Evolutionary conservation across 2,797 vertebrate genomes (phyloP).

Genomic region (Alauda arvensis): DNA sequence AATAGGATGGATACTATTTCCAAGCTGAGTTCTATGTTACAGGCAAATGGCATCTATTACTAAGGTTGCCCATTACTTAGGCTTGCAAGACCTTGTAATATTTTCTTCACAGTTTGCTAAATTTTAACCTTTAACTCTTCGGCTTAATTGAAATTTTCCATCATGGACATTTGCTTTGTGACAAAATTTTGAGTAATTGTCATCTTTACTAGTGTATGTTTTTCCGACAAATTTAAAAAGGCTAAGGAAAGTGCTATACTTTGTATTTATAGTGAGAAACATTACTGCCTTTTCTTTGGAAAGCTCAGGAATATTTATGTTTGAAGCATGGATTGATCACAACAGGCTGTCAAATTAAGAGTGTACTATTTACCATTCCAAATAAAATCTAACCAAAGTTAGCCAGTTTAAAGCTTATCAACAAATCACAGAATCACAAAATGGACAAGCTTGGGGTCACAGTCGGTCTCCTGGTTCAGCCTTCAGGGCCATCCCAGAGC

Average conservation of each 20-base stretch:
- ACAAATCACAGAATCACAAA: neutral
- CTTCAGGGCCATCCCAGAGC: neutral
- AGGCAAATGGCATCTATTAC: neutral
- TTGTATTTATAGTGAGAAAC: neutral
- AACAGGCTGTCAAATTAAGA: neutral
- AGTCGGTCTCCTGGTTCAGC: neutral
- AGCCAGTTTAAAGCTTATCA: neutral
- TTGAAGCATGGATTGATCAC: neutral
- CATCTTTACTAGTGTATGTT: neutral
- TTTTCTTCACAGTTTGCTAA: neutral
- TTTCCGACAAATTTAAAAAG: neutral
- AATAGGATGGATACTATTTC: neutral
- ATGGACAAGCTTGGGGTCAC: neutral
- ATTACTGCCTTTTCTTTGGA: neutral
- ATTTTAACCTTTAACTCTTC: neutral
- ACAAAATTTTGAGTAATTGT: neutral
- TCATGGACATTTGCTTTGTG: neutral
- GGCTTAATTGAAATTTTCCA: neutral
- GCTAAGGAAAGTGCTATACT: neutral
- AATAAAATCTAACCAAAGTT: neutral
- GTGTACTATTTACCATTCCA: neutral
- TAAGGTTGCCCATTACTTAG: neutral
- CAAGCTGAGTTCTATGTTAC: neutral
- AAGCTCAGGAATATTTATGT: neutral
- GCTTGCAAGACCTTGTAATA: neutral